Percentiles rank a stretch among this genome's conserved stretches.
These are phyloP conservation scores for Mesocentrotus franciscanus DNA, from an alignment of 53 echinoderm and acorn worm species.

Conservation along the genomic window DNA sequence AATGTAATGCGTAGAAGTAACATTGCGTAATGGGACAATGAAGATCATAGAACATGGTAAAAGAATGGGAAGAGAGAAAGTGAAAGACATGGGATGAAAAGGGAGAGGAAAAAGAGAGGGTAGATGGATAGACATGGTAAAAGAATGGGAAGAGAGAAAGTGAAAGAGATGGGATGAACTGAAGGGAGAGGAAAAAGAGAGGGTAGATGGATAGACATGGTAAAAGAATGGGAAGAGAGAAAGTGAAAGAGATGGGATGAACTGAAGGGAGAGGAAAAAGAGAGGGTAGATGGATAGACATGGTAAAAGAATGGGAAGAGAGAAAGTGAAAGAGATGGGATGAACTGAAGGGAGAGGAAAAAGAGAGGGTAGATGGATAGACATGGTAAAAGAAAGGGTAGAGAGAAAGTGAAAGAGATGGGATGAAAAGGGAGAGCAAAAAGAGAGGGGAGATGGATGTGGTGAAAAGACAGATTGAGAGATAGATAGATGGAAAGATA, in stretches of 20 bases:
- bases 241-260: not conserved
- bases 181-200: not conserved
- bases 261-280: not conserved
- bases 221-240: not conserved
- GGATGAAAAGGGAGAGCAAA: not conserved
- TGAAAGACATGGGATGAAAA: not conserved
- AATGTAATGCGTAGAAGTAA: no score
- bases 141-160: not conserved
- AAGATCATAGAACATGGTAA: no score
- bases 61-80: no score
- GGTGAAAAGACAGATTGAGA: not conserved
- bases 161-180: not conserved
- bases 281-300: not conserved
- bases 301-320: not conserved
- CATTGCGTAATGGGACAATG: no score
- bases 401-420: no score
- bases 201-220: not conserved
- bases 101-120: slow-evolving; percentile 23
- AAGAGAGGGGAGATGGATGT: not conserved
- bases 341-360: not conserved
- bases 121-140: not conserved
- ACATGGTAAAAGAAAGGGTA: not conserved
- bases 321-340: not conserved
- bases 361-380: not conserved
- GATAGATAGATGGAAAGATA: not conserved